Conservation (phyloP, 1,140 invertebrate genomes). For the Sesamia nonagrioides region DNA sequence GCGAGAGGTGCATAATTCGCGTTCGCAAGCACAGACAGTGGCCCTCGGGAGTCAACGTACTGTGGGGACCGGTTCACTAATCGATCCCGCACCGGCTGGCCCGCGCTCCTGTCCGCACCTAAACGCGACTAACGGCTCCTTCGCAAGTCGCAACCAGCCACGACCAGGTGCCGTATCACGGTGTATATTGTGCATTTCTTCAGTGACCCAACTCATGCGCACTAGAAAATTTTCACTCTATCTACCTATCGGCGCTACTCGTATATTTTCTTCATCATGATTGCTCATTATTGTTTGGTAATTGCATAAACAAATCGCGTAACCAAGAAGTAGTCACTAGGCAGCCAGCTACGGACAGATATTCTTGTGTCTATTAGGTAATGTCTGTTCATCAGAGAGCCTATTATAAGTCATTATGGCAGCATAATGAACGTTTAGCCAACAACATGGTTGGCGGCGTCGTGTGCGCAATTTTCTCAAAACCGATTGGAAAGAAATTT, state of each 20-base stretch:
- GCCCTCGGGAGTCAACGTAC: conserved; percentile 82
- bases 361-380: conserved; percentile 11
- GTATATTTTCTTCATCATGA: no score
- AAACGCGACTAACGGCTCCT: conserved; percentile 81
- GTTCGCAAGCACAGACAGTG: conserved; percentile 72
- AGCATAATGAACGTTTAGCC: conserved; percentile 54
- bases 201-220: neutral
- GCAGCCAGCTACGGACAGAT: neutral
- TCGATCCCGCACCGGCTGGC: conserved; percentile 79
- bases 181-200: conserved; percentile 49
- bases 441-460: neutral
- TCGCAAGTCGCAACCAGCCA: conserved; percentile 66
- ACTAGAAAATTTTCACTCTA: neutral
- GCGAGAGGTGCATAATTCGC: conserved; percentile 76
- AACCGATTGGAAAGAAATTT: conserved; percentile 65
- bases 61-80: conserved; percentile 83
- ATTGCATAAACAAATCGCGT: conserved; percentile 33
- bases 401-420: conserved; percentile 60
- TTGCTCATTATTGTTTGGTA: neutral
- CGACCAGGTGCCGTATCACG: conserved; percentile 44
- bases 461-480: conserved; percentile 64
- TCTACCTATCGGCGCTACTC: neutral
- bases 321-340: neutral
- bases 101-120: conserved; percentile 80
- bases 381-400: conserved; percentile 37